These are phyloP conservation scores for Entelurus aequoreus DNA, from an alignment of 2,113 vertebrate species.

Conservation along the genomic window DNA sequence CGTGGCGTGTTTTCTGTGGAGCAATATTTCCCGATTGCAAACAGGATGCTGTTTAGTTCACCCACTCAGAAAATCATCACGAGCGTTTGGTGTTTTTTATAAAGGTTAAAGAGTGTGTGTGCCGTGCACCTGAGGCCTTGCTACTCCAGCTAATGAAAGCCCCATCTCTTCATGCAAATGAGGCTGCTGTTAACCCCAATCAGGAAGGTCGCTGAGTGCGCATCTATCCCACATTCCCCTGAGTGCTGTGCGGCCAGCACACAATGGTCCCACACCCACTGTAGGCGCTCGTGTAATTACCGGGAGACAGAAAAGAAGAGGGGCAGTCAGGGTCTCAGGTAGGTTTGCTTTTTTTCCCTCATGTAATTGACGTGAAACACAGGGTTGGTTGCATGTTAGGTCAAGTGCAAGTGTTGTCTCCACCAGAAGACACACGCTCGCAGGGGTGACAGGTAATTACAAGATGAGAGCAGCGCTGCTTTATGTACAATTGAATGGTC, in stretches of 20 bases:
- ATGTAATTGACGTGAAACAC: constrained; percentile 45
- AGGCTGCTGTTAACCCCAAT: constrained; percentile 73
- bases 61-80: not conserved
- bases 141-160: constrained; percentile 57
- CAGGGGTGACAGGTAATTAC: constrained; percentile 47
- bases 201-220: constrained; percentile 55
- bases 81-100: constrained; percentile 8
- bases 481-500: constrained; percentile 33
- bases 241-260: constrained; percentile 30
- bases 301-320: constrained; percentile 33
- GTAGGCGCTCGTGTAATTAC: constrained; percentile 60
- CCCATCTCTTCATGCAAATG: constrained; percentile 68
- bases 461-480: constrained; percentile 25
- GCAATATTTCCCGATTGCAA: not conserved
- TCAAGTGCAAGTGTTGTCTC: constrained; percentile 45
- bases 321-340: constrained; percentile 32
- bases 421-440: constrained; percentile 14
- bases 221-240: constrained; percentile 54
- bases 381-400: constrained; percentile 39
- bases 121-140: constrained; percentile 44
- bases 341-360: constrained; percentile 15
- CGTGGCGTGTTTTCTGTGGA: no score
- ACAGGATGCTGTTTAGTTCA: constrained; percentile 12
- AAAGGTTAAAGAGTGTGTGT: constrained; percentile 40
- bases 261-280: constrained; percentile 44